Evolutionary conservation across 2,797 vertebrate genomes (phyloP).

Genomic region (Kryptopterus vitreolus): DNA sequence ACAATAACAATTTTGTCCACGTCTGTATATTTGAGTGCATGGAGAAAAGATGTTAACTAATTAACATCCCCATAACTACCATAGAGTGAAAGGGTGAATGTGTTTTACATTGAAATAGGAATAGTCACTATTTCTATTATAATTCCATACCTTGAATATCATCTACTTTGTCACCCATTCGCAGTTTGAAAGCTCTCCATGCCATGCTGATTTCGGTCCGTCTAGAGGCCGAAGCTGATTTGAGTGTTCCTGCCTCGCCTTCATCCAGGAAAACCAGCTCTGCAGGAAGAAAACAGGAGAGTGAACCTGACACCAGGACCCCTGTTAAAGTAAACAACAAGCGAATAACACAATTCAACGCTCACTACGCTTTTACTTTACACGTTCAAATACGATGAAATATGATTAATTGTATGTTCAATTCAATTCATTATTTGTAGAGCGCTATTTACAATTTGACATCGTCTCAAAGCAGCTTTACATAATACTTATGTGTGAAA

Average conservation of each 20-base stretch:
- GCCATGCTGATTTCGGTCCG: conserved; percentile 48
- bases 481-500: no score
- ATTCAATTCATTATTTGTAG: no score
- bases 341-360: conserved; percentile 8
- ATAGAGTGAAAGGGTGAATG: neutral
- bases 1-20: no score
- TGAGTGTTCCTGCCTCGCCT: neutral
- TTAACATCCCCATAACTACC: neutral
- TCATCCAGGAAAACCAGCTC: conserved; percentile 13
- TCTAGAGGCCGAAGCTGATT: conserved; percentile 22
- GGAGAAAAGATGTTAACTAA: neutral
- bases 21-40: neutral
- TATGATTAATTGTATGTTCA: neutral
- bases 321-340: conserved; percentile 36
- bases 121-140: neutral
- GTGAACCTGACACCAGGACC: conserved; percentile 16
- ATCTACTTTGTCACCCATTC: neutral
- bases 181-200: conserved; percentile 55
- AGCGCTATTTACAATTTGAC: no score
- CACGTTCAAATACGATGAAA: neutral
- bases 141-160: neutral
- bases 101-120: neutral
- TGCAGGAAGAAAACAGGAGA: conserved; percentile 22
- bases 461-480: no score
- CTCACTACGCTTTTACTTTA: neutral